Percentiles rank a stretch among this genome's conserved stretches.
Conservation (phyloP, 2,113 vertebrate species). For the Chloebia gouldiae region DNA sequence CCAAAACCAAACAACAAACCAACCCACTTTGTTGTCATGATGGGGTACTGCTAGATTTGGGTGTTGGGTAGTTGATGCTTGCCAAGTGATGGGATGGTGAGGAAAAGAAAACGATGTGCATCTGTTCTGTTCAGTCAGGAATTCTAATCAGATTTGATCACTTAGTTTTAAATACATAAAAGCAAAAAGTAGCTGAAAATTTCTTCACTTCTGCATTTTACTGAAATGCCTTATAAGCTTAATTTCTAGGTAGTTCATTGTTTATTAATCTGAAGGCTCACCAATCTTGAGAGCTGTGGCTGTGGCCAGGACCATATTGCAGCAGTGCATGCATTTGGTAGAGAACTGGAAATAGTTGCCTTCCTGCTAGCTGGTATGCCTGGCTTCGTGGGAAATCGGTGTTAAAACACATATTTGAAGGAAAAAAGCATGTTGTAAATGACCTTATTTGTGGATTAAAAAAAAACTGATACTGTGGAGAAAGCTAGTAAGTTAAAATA, state of each 20-base stretch:
- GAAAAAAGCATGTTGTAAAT: not conserved
- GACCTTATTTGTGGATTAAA: not conserved
- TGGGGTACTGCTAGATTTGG: not conserved
- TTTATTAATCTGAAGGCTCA: not conserved
- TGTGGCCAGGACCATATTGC: not conserved
- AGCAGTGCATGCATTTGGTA: not conserved
- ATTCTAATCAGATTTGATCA: not conserved
- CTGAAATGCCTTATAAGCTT: not conserved
- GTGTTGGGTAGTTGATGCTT: not conserved
- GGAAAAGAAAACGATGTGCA: not conserved
- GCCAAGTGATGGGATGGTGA: not conserved
- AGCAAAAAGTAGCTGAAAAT: not conserved
- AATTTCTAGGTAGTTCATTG: not conserved
- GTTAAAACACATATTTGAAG: not conserved
- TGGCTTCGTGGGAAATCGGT: rapidly evolving
- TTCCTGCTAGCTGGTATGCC: not conserved
- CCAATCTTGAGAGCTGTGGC: not conserved
- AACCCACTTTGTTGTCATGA: not conserved
- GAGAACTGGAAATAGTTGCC: not conserved
- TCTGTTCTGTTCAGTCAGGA: not conserved
- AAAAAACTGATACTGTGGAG: not conserved
- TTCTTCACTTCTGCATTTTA: not conserved
- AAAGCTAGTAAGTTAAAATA: not conserved
- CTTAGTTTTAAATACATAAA: not conserved
- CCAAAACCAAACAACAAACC: too few relatives aligned